Evolutionary conservation across 2,888 invertebrate species (phyloP), one percentile per base, ranked within the genome.

Genomic region (Tenthredo notha): DNA sequence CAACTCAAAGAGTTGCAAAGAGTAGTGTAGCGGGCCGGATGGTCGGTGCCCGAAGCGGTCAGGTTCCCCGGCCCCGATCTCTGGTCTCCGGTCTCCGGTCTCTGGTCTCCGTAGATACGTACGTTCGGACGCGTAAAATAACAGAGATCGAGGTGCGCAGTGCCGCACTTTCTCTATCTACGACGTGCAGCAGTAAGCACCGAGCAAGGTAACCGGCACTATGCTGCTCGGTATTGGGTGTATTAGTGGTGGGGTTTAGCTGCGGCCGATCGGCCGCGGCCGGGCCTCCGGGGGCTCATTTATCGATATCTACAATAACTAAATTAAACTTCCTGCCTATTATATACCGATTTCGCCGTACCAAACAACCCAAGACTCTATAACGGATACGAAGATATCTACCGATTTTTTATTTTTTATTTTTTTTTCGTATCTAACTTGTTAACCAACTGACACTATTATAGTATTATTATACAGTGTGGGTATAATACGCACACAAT

Each of bases 101-200:
- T 40, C 37, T 40, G 72, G 33, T 9, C 29, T 29, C 25, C 21
- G 50, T 77, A 77, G 54, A n/a, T 54, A 54, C n/a, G 54, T 54
- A 54, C n/a, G 40, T 74, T 77, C 77, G 40, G 80, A 37, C 58
- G 40, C 37, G 80, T 61, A 80, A 58, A 80, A 80, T 61, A 61
- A 80, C 61, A 61, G 80, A 80, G 80, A 80, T 80, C 29, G 58
- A 61, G 80, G 37, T 61, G 80, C 37, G 80, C 40, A 58, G n/a
- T 61, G 80, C 80, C 80, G 80, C 80, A 80, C 80, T 80, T 80
- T 80, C 80, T 80, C 80, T 80, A 80, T 80, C 61, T 80, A 80
- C 80, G 77, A 77, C 77, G 50, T 29, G 72, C 75, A 50, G n/a
- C 50, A 25, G 43, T 47, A 47, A 21, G 72, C 37, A 47, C 18